These are phyloP conservation scores for Escarpia spicata DNA, from an alignment of 2,888 invertebrate genomes.

Conservation along the genomic window DNA sequence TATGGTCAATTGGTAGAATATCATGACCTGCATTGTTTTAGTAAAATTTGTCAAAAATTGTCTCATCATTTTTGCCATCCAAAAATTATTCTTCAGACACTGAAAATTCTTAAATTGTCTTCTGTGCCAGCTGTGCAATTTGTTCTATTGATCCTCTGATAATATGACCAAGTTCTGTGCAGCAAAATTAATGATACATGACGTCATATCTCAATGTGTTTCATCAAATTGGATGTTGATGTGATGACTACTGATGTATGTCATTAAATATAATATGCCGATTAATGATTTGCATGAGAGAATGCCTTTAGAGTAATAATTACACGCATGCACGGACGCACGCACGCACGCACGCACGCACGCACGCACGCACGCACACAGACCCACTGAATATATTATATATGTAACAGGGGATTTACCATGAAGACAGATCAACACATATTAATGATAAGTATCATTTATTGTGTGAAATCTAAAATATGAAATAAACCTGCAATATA, in stretches of 20 bases:
- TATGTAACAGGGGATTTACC: too few species aligned
- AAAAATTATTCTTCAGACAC: neutral
- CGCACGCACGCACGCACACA: too few species aligned
- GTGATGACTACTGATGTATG: neutral
- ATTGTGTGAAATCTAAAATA: too few species aligned
- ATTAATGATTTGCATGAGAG: too few species aligned
- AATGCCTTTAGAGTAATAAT: too few species aligned
- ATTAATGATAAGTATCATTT: too few species aligned
- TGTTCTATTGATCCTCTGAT: neutral
- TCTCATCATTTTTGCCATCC: neutral
- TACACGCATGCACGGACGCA: too few species aligned
- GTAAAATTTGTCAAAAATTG: neutral
- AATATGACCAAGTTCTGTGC: neutral
- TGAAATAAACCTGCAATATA: too few species aligned
- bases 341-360: too few species aligned
- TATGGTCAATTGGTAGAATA: neutral
- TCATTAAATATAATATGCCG: neutral
- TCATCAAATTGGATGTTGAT: neutral
- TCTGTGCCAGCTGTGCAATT: neutral
- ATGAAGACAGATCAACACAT: too few species aligned
- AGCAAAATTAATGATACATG: neutral
- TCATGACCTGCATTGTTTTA: neutral
- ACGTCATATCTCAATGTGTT: neutral
- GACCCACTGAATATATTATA: too few species aligned
- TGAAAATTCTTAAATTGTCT: neutral